Conservation (phyloP, 2,888 invertebrate species). For the Caenorhabditis virilis region DNA sequence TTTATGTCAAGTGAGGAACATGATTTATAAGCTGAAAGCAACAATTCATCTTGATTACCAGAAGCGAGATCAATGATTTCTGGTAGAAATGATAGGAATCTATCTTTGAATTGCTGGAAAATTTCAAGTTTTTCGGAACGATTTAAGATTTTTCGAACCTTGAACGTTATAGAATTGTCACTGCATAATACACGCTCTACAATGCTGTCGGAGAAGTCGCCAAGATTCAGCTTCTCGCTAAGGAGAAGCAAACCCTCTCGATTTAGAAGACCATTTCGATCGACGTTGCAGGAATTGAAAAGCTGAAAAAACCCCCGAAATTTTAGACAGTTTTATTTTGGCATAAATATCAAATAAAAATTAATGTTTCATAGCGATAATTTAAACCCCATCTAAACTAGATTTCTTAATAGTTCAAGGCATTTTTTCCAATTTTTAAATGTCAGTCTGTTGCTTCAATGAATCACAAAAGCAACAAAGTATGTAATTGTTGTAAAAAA, state of each 20-base stretch:
- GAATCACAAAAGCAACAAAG: no score
- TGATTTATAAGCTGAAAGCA: slow-evolving; percentile 40
- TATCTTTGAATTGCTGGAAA: slow-evolving; percentile 55
- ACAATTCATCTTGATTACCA: slow-evolving; percentile 48
- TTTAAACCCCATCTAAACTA: no score
- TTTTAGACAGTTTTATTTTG: no score
- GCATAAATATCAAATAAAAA: no score
- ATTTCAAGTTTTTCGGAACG: neutral
- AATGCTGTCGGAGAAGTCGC: slow-evolving; percentile 45
- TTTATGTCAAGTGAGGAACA: slow-evolving; percentile 38
- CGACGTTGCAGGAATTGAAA: slow-evolving; percentile 49
- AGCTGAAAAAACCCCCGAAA: slow-evolving; percentile 50
- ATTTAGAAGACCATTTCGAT: slow-evolving; percentile 43
- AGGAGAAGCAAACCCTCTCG: slow-evolving; percentile 39
- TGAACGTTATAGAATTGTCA: slow-evolving; percentile 43
- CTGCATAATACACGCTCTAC: slow-evolving; percentile 43
- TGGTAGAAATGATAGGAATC: slow-evolving; percentile 53
- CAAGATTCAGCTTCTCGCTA: slow-evolving; percentile 48
- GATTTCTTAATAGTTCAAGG: no score
- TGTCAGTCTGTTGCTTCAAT: no score
- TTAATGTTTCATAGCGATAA: no score
- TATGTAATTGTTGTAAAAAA: no score
- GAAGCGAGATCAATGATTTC: slow-evolving; percentile 57
- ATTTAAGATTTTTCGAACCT: no score
- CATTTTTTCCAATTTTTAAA: no score